Evolutionary conservation across 2,888 invertebrate genomes (phyloP).

Genomic region (Psylliodes chrysocephalus): DNA sequence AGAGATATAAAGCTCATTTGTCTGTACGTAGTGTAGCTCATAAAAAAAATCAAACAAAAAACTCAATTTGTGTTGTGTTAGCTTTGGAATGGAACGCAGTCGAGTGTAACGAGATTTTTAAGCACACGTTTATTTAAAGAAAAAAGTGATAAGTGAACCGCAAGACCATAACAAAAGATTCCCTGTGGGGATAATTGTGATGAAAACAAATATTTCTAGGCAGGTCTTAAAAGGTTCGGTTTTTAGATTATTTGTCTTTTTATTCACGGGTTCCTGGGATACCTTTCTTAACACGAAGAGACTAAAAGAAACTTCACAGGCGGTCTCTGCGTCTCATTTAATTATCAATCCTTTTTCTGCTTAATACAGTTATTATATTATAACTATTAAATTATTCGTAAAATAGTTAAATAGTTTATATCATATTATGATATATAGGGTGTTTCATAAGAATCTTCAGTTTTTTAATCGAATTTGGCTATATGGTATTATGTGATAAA

Average conservation of each 20-base stretch:
- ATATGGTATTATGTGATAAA: too few relatives aligned
- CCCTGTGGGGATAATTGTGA: slow-evolving; percentile 29
- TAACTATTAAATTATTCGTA: too few relatives aligned
- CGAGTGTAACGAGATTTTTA: slow-evolving; percentile 29
- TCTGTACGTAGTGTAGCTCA: neutral
- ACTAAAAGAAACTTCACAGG: slow-evolving; percentile 15
- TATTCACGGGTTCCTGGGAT: slow-evolving; percentile 12
- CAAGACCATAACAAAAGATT: slow-evolving; percentile 36
- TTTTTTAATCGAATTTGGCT: too few relatives aligned
- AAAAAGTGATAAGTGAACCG: slow-evolving; percentile 40
- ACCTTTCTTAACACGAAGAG: neutral
- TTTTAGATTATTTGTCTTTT: slow-evolving; percentile 22
- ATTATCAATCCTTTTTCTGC: neutral
- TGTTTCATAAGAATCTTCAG: too few relatives aligned
- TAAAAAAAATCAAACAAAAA: slow-evolving; percentile 26
- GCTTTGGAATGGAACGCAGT: slow-evolving; percentile 21
- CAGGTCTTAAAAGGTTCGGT: slow-evolving; percentile 25
- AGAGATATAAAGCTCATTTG: slow-evolving; percentile 18
- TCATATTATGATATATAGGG: too few relatives aligned
- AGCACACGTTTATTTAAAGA: slow-evolving; percentile 40
- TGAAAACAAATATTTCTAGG: slow-evolving; percentile 36
- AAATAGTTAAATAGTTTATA: too few relatives aligned
- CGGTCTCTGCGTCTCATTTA: slow-evolving; percentile 19
- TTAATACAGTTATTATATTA: neutral
- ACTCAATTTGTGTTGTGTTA: slow-evolving; percentile 25